Base-by-base conservation (phyloP, 2,888 invertebrate species). In the Electrophaes corylata region DNA sequence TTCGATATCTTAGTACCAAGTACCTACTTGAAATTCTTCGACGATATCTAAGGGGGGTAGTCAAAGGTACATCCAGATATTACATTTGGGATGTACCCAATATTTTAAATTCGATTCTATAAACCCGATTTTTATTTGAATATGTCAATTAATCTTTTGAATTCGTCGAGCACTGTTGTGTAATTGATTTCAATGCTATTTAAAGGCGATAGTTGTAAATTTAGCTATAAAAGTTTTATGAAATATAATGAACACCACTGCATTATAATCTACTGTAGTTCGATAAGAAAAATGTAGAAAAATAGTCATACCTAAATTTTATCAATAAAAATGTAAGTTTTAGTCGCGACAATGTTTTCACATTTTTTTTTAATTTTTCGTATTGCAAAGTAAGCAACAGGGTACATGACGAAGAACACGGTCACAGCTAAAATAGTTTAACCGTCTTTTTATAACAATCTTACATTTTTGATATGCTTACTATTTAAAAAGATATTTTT, bases 391-490 rank as follows among this genome's bases (percentile, higher is more conserved):
- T 55, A 72, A 72, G 65, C 66, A 72, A 79, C 80, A 80, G 81
- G 80, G 81, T 81, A 79, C 68, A 37, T 11, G 66, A 67, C 69
- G 63, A 53, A 43, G 43, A 33, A 31, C 65, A 58, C 56, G 19
- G 40, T 45, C 33, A 40, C 43, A 56, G 54, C 44, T 46, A 60
- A 62, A 31, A 51, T 35, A 71, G 70, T 72, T 20, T 75, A 67
- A 71, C 71, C 69, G 66, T 66, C 55, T 55, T 61, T 71, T 73
- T 71, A 69, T 76, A 72, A 68, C 49, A 62, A 64, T 51, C 64
- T 65, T 65, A 72, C 76, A 67, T 83, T 85, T 86, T 86, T 75
- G 83, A 86, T 76, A 66, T 75, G 86, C 84, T 83, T 85, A 80
- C 75, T 66, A 70, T 52, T 57, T 35, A 75, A 63, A 57, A 71